These are phyloP conservation scores for Phoxinus dragarum DNA, from an alignment of 2,797 vertebrate genomes.

Conservation along the genomic window DNA sequence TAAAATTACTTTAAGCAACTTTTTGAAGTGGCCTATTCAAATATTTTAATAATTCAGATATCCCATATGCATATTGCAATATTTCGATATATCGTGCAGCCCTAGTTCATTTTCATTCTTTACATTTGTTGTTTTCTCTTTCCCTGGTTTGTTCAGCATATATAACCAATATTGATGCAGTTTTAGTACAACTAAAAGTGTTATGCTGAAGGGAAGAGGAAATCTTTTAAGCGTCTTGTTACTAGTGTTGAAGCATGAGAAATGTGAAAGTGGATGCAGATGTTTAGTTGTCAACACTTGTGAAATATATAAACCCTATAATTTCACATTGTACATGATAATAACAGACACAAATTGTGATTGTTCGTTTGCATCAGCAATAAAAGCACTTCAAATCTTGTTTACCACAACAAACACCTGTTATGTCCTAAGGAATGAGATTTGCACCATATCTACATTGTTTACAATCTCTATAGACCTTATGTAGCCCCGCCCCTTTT, in stretches of 20 bases:
- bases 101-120: neutral
- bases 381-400: slow-evolving; percentile 18
- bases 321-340: slow-evolving; percentile 10
- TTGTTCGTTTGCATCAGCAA: slow-evolving; percentile 23
- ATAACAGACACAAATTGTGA: slow-evolving; percentile 13
- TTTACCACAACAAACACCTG: neutral
- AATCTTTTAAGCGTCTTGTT: neutral
- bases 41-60: too few relatives aligned
- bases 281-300: neutral
- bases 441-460: neutral
- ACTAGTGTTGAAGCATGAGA: neutral
- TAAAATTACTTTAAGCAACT: too few relatives aligned
- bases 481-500: too few relatives aligned
- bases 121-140: neutral
- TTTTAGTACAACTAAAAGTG: neutral
- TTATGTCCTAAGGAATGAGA: neutral
- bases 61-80: too few relatives aligned
- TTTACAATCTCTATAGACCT: too few relatives aligned
- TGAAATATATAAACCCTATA: neutral
- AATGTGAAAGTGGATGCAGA: slow-evolving; percentile 19
- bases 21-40: too few relatives aligned
- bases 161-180: neutral
- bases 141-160: neutral
- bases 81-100: neutral
- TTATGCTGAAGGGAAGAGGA: neutral